Percentiles rank a stretch among this genome's conserved stretches.
These are phyloP conservation scores for Aphaenogaster floridana DNA, from an alignment of 1,140 invertebrate genomes.

Conservation along the genomic window DNA sequence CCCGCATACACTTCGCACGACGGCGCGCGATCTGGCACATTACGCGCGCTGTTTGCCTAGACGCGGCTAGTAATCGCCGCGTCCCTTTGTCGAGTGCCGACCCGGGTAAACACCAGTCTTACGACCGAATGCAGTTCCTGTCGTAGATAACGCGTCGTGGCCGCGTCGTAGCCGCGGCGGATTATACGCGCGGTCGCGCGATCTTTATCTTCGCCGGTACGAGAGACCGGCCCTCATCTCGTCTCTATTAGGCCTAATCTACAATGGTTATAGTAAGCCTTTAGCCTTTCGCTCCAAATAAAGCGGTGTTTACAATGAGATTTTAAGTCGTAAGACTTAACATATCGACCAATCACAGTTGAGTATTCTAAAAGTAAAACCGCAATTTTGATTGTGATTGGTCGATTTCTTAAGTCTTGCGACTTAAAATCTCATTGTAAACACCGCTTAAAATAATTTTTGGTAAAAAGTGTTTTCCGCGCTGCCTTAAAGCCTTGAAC, in stretches of 20 bases:
- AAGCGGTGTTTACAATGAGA: no score
- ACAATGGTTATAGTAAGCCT: no score
- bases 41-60: conserved; percentile 52
- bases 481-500: no score
- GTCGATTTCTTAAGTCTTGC: no score
- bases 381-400: no score
- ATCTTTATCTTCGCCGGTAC: conserved; percentile 45
- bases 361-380: no score
- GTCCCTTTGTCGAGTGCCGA: conserved; percentile 58
- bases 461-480: no score
- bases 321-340: no score
- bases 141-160: conserved; percentile 49
- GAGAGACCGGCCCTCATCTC: conserved; percentile 15
- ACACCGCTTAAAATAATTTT: no score
- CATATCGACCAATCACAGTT: no score
- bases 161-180: not conserved
- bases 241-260: conserved; percentile 7
- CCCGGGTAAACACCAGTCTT: conserved; percentile 47
- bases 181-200: conserved; percentile 40
- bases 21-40: conserved; percentile 43
- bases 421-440: no score
- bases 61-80: conserved; percentile 47
- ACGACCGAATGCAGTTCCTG: conserved; percentile 61
- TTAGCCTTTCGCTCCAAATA: no score
- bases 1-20: not conserved